phyloP scores from a whole-genome alignment of 2,888 invertebrate species.

The Nycteola revayana region DNA sequence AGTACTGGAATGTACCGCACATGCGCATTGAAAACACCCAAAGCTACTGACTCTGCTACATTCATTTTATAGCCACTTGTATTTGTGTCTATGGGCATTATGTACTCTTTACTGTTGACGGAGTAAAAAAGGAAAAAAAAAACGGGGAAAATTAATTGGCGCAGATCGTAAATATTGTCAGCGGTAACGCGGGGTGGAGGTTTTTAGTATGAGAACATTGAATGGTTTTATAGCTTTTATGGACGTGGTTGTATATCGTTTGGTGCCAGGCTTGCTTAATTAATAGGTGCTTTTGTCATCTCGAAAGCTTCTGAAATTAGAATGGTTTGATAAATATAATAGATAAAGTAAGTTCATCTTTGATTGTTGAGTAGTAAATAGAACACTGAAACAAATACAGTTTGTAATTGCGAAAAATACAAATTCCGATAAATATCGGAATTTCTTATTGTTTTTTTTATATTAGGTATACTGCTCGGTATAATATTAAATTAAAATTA shows the following conservation, averaged over 20 bases:
- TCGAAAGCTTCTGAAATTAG: no score
- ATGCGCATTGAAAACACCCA: constrained; percentile 69
- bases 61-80: constrained; percentile 81
- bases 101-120: constrained; percentile 73
- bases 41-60: constrained; percentile 77
- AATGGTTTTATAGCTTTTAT: constrained; percentile 33
- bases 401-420: no score
- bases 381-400: no score
- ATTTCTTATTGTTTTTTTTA: no score
- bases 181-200: constrained; percentile 44
- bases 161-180: constrained; percentile 49
- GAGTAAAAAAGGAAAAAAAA: constrained; percentile 68
- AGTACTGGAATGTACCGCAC: constrained; percentile 83
- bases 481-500: no score
- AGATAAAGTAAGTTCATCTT: no score
- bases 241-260: constrained; percentile 1
- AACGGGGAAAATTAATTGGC: constrained; percentile 59
- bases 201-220: constrained; percentile 30
- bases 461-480: no score
- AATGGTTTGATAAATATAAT: no score
- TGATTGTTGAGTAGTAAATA: no score
- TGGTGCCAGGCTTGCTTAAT: background rate
- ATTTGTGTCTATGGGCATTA: constrained; percentile 79
- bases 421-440: no score
- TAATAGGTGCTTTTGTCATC: no score